phyloP scores from a whole-genome alignment of 2,113 vertebrate species.

The Puntigrus tetrazona region DNA sequence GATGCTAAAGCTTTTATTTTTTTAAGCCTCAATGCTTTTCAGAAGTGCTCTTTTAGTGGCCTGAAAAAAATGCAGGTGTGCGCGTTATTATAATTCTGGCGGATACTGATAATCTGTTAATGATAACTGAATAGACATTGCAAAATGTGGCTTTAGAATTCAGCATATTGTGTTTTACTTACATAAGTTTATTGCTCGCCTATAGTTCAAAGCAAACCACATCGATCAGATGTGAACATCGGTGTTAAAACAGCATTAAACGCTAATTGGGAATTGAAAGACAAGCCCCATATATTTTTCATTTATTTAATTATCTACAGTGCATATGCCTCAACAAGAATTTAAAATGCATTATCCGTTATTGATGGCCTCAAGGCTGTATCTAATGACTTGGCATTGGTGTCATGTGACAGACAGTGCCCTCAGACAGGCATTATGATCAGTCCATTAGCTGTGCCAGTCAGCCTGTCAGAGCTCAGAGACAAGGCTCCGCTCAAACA shows the following conservation, averaged over 20 bases:
- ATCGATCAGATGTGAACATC: not conserved
- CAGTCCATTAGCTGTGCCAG: constrained; percentile 76
- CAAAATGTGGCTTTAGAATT: not conserved
- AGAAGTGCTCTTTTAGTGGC: not conserved
- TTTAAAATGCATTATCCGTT: constrained; percentile 31
- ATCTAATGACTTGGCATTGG: constrained; percentile 78
- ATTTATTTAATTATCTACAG: not conserved
- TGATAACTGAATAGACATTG: not conserved
- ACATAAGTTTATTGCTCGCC: not conserved
- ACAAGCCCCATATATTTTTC: not conserved
- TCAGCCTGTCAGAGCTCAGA: constrained; percentile 65
- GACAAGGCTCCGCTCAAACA: constrained; percentile 21
- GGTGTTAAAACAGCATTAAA: constrained; percentile 7
- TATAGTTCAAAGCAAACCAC: not conserved
- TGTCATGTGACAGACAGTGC: constrained; percentile 78
- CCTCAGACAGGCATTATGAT: constrained; percentile 81
- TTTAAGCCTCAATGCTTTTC: not conserved
- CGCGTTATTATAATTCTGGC: not conserved
- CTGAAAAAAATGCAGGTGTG: not conserved
- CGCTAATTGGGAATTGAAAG: not conserved
- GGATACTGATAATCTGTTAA: not conserved
- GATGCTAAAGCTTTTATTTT: not conserved
- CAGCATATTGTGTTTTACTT: not conserved
- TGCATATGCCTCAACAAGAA: constrained; percentile 11
- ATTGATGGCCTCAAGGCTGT: constrained; percentile 48